Conservation (phyloP, 2,888 invertebrate species). For the Julus scanicus region DNA sequence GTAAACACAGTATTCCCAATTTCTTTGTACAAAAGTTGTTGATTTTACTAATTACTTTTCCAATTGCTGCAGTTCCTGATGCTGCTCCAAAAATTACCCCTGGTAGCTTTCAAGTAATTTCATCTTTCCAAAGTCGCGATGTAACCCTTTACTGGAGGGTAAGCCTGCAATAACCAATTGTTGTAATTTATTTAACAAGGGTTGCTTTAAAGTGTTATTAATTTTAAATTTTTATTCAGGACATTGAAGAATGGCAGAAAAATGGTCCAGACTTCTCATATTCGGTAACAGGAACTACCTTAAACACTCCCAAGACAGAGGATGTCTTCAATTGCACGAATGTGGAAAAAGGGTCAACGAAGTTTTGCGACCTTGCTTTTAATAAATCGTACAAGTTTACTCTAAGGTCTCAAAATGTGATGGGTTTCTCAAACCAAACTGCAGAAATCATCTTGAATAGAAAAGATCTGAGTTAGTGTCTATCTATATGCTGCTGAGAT, state of each 20-base stretch:
- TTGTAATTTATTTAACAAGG: neutral
- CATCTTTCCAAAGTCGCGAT: conserved; percentile 68
- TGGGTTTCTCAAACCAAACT: conserved; percentile 71
- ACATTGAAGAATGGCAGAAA: conserved; percentile 75
- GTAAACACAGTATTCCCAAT: conserved; percentile 26
- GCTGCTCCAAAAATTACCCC: conserved; percentile 77
- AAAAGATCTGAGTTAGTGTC: conserved; percentile 37
- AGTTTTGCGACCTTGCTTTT: conserved; percentile 73
- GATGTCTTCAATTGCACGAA: neutral
- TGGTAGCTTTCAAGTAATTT: conserved; percentile 77
- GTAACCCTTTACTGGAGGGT: conserved; percentile 79
- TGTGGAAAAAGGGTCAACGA: conserved; percentile 60
- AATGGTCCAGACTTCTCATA: conserved; percentile 82
- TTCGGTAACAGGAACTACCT: conserved; percentile 59
- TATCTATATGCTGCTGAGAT: neutral
- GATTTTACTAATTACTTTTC: conserved; percentile 52
- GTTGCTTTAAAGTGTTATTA: neutral
- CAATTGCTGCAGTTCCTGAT: conserved; percentile 70
- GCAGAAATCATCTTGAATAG: neutral
- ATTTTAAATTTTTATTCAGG: conserved; percentile 66
- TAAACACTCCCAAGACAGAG: neutral
- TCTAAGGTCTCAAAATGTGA: conserved; percentile 71
- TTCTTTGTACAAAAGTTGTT: neutral
- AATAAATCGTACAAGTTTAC: conserved; percentile 73
- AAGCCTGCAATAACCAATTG: neutral